Evolutionary conservation across 2,797 vertebrate genomes (phyloP).

Genomic region (Orestias chungarensis): DNA sequence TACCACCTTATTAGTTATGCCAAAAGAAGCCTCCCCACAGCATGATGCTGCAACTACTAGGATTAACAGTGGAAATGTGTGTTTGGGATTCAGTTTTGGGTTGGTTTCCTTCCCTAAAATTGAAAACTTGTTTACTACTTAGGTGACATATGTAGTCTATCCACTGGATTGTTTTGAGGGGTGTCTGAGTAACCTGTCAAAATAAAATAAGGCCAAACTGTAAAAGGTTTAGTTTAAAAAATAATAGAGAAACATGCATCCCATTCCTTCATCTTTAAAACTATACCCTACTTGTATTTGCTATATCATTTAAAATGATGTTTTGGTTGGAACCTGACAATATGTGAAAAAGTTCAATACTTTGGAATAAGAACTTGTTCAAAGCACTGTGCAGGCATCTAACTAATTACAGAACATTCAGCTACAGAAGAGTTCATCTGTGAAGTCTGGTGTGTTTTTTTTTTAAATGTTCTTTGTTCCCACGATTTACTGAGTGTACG

Average conservation of each 20-base stretch:
- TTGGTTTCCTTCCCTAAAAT: not conserved
- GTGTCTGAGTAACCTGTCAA: not conserved
- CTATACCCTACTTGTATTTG: not conserved
- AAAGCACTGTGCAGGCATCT: slow-evolving; percentile 15
- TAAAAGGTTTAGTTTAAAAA: no score
- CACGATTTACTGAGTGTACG: slow-evolving; percentile 19
- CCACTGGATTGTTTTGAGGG: not conserved
- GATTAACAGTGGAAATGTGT: not conserved
- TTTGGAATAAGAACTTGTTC: not conserved
- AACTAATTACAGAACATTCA: slow-evolving; percentile 10
- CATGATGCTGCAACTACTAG: not conserved
- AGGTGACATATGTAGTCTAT: not conserved
- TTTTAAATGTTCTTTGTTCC: not conserved
- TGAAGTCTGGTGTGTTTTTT: slow-evolving; percentile 43
- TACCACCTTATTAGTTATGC: not conserved
- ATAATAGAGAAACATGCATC: not conserved
- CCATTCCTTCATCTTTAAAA: not conserved
- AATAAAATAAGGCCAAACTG: not conserved
- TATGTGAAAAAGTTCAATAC: not conserved
- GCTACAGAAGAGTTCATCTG: slow-evolving; percentile 44
- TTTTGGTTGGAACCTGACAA: not conserved
- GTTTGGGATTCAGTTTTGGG: not conserved
- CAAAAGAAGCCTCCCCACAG: not conserved
- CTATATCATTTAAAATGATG: not conserved
- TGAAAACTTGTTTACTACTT: not conserved